Percentiles rank a stretch among this genome's conserved stretches.
These are phyloP conservation scores for Eretmochelys imbricata DNA, from an alignment of 2,113 vertebrate genomes.

Conservation along the genomic window DNA sequence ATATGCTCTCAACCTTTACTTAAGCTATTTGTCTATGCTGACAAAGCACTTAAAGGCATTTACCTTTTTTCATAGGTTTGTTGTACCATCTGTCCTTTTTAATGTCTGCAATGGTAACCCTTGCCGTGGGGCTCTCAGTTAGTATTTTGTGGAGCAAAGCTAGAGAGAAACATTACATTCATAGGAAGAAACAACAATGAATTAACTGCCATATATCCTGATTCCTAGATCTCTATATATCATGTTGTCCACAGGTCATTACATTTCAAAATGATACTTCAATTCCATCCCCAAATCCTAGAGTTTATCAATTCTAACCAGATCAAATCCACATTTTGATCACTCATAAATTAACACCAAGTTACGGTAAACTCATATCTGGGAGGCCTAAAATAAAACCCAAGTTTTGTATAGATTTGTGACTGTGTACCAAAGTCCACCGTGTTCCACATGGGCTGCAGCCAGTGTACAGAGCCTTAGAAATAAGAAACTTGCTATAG, in stretches of 20 bases:
- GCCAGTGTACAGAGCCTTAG: neutral
- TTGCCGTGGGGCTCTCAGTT: slow-evolving; percentile 80
- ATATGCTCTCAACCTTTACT: neutral
- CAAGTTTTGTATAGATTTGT: neutral
- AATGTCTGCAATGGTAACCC: slow-evolving; percentile 87
- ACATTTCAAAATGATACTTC: neutral
- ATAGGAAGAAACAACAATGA: neutral
- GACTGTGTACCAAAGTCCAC: neutral
- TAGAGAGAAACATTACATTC: slow-evolving; percentile 48
- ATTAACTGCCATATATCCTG: neutral
- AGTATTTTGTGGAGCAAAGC: slow-evolving; percentile 93
- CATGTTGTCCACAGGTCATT: neutral
- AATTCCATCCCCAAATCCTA: neutral
- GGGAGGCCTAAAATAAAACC: neutral
- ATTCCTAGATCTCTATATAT: neutral
- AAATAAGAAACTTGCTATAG: neutral
- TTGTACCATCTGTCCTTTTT: slow-evolving; percentile 93
- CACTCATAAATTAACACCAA: neutral
- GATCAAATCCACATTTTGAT: neutral
- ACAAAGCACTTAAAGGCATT: neutral
- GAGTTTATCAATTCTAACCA: neutral
- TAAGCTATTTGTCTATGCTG: neutral
- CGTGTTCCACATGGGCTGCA: neutral
- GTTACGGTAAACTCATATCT: neutral
- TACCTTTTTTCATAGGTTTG: slow-evolving; percentile 78